Evolutionary conservation across 2,797 vertebrate species (phyloP).

Genomic region (Chloroceryle inda): DNA sequence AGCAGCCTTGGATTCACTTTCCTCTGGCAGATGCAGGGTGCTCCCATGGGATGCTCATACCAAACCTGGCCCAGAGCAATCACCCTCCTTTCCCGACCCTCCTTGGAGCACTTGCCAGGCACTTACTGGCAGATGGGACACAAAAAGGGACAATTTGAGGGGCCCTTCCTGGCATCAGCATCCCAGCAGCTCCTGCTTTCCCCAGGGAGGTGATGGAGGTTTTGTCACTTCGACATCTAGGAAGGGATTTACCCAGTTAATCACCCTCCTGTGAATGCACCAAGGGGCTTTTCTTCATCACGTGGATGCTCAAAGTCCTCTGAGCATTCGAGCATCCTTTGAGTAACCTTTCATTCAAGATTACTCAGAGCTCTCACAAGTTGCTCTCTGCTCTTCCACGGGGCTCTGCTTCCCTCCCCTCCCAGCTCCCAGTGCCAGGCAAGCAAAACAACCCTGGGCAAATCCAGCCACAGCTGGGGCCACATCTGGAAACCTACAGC

Average conservation of each 20-base stretch:
- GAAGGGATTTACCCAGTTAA: background rate
- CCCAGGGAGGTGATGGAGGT: accelerated
- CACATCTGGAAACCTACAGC: background rate
- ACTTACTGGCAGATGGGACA: background rate
- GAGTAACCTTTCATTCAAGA: background rate
- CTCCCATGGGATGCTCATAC: background rate
- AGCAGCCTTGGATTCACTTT: background rate
- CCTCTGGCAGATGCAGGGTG: background rate
- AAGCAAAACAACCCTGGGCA: accelerated
- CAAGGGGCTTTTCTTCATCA: background rate
- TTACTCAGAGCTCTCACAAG: background rate
- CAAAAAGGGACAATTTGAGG: background rate
- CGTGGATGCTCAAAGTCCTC: accelerated
- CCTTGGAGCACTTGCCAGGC: background rate
- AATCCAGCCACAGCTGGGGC: background rate
- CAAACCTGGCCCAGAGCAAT: background rate
- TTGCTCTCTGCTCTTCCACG: background rate
- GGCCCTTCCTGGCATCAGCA: background rate
- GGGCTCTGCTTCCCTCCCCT: background rate
- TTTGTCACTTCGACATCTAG: background rate
- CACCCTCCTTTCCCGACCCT: background rate
- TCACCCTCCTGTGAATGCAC: background rate
- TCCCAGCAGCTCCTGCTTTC: background rate
- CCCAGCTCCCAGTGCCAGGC: background rate
- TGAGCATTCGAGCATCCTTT: too few species aligned